phyloP scores from a whole-genome alignment of 1,140 invertebrate species.

The Monochamus saltuarius region DNA sequence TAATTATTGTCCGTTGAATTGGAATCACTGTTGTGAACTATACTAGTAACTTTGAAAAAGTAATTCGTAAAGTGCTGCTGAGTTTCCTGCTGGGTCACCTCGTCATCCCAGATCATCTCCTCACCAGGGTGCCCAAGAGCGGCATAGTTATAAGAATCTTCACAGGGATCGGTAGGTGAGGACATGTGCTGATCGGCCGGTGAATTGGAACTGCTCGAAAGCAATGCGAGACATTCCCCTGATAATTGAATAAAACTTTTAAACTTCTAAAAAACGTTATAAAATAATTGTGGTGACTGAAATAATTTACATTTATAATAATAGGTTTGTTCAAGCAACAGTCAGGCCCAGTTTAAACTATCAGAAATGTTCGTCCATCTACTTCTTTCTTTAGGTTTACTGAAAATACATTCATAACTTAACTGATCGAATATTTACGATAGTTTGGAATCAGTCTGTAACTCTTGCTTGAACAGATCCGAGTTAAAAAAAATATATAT shows the following conservation, averaged over 20 bases:
- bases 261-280: too few relatives aligned
- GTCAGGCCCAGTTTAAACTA: too few relatives aligned
- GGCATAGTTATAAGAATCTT: constrained; percentile 44
- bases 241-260: constrained; percentile 12
- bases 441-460: too few relatives aligned
- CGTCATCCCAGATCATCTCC: constrained; percentile 46
- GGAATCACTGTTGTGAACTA: constrained; percentile 7
- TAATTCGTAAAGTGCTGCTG: constrained; percentile 34
- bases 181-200: constrained; percentile 49
- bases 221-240: constrained; percentile 41
- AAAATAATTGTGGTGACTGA: too few relatives aligned
- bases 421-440: too few relatives aligned
- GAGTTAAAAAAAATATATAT: too few relatives aligned
- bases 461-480: too few relatives aligned
- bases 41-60: constrained; percentile 41
- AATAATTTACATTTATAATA: too few relatives aligned
- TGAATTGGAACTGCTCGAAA: constrained; percentile 45
- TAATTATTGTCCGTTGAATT: constrained; percentile 23
- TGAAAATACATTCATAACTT: too few relatives aligned
- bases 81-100: constrained; percentile 24
- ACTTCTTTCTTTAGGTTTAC: too few relatives aligned
- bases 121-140: constrained; percentile 40
- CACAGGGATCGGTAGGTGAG: constrained; percentile 42
- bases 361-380: too few relatives aligned
- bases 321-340: too few relatives aligned